phyloP scores from a whole-genome alignment of 1,140 invertebrate species.

The Sweltsa coloradensis region DNA sequence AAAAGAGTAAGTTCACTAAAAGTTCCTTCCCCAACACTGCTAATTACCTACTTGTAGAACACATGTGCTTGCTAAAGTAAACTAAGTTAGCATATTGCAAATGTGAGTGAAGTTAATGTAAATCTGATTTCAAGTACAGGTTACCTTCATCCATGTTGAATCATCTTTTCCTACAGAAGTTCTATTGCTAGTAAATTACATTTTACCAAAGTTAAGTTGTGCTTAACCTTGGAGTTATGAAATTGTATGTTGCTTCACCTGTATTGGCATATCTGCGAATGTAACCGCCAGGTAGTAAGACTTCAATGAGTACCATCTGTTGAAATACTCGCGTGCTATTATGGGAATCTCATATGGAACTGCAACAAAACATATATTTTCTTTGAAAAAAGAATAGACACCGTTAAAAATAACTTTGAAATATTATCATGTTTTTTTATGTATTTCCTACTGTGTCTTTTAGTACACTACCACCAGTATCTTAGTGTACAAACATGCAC shows the following conservation, averaged over 20 bases:
- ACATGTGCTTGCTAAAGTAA: background rate
- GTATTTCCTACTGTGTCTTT: too few species aligned
- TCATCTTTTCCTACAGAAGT: constrained; percentile 17
- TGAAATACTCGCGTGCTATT: constrained; percentile 76
- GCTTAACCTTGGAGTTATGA: background rate
- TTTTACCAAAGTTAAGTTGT: background rate
- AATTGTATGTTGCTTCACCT: constrained; percentile 35
- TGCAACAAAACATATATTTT: constrained; percentile 35
- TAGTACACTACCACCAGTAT: too few species aligned
- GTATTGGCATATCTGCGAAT: constrained; percentile 71
- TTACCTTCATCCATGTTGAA: background rate
- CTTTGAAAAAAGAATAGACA: too few species aligned
- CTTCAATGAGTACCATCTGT: constrained; percentile 86
- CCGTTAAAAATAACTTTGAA: too few species aligned
- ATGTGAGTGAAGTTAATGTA: background rate
- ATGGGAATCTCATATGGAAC: constrained; percentile 79
- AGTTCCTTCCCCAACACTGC: too few species aligned
- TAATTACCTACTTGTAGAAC: too few species aligned
- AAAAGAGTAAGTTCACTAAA: too few species aligned
- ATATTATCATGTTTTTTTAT: too few species aligned
- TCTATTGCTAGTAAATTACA: background rate
- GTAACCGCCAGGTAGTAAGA: constrained; percentile 81
- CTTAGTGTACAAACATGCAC: too few species aligned
- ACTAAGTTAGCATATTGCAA: background rate
- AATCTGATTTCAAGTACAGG: background rate